Percentiles rank a stretch among this genome's conserved stretches.
These are phyloP conservation scores for Actias luna DNA, from an alignment of 2,888 invertebrate genomes.

Conservation along the genomic window DNA sequence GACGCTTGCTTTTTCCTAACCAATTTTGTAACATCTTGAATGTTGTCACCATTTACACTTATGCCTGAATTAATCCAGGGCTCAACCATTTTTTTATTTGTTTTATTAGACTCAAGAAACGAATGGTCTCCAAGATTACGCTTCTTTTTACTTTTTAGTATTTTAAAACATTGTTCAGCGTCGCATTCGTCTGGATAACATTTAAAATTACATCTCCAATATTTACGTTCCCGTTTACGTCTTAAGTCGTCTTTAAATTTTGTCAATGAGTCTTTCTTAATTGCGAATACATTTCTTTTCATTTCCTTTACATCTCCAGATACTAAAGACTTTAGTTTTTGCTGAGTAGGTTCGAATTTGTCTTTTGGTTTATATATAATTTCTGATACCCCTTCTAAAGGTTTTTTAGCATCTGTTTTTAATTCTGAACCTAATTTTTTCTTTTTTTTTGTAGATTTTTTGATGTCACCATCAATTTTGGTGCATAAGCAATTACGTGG, in stretches of 20 bases:
- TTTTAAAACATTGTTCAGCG: slow-evolving; percentile 42
- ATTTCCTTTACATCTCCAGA: slow-evolving; percentile 9
- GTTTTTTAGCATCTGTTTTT: slow-evolving; percentile 24
- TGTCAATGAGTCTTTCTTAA: slow-evolving; percentile 43
- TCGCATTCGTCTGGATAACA: slow-evolving; percentile 39
- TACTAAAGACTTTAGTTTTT: slow-evolving; percentile 10
- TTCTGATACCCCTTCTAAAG: slow-evolving; percentile 30
- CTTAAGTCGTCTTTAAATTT: slow-evolving; percentile 41
- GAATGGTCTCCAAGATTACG: slow-evolving; percentile 12
- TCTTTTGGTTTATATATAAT: slow-evolving; percentile 25
- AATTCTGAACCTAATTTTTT: slow-evolving; percentile 23
- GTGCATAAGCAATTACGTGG: slow-evolving; percentile 29
- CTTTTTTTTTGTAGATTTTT: slow-evolving; percentile 28
- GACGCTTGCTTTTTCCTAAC: background rate
- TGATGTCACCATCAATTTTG: slow-evolving; percentile 31
- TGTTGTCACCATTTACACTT: slow-evolving; percentile 7
- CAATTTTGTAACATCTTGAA: background rate
- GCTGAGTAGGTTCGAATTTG: slow-evolving; percentile 19
- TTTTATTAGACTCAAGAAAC: slow-evolving; percentile 11
- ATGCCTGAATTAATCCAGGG: background rate
- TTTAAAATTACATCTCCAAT: slow-evolving; percentile 39
- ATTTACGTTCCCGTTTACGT: slow-evolving; percentile 30
- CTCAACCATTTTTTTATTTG: slow-evolving; percentile 5
- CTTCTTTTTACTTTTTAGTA: slow-evolving; percentile 25
- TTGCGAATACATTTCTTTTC: slow-evolving; percentile 25